A percentile compares a stretch with the other conserved stretches of the same genome.
Conservation (phyloP, 2,113 vertebrate genomes). For the Potamarius usumacintae region DNA sequence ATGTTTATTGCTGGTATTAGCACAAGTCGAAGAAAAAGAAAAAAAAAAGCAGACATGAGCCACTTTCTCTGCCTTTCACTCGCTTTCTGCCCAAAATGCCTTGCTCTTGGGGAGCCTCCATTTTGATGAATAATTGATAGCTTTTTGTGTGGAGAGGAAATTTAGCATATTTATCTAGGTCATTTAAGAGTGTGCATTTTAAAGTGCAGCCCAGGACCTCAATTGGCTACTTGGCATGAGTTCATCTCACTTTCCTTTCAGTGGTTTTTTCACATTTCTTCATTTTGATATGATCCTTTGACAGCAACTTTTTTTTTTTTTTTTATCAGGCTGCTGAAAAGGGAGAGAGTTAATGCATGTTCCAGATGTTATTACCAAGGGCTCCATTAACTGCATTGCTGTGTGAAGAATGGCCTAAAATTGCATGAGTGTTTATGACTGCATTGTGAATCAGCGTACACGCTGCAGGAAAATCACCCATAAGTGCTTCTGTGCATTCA, state of each 20-base stretch:
- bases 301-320: constrained; percentile 2
- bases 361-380: constrained; percentile 56
- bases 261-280: constrained; percentile 27
- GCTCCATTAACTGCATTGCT: constrained; percentile 54
- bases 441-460: constrained; percentile 45
- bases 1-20: neutral
- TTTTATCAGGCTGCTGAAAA: constrained; percentile 29
- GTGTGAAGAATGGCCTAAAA: constrained; percentile 47
- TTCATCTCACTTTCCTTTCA: constrained; percentile 8
- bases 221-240: constrained; percentile 19
- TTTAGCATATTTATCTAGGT: constrained; percentile 53
- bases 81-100: constrained; percentile 21
- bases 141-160: constrained; percentile 41
- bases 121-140: constrained; percentile 53
- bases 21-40: neutral
- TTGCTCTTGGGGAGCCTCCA: constrained; percentile 33
- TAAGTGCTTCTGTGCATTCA: constrained; percentile 41
- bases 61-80: constrained; percentile 16
- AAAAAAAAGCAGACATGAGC: constrained; percentile 2
- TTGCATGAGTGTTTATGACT: constrained; percentile 42
- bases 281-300: neutral
- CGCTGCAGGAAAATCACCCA: constrained; percentile 28
- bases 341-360: constrained; percentile 43
- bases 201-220: constrained; percentile 36
- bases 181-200: constrained; percentile 46